Conservation (phyloP, 1,140 invertebrate genomes). For the Drosophila mayri region DNA sequence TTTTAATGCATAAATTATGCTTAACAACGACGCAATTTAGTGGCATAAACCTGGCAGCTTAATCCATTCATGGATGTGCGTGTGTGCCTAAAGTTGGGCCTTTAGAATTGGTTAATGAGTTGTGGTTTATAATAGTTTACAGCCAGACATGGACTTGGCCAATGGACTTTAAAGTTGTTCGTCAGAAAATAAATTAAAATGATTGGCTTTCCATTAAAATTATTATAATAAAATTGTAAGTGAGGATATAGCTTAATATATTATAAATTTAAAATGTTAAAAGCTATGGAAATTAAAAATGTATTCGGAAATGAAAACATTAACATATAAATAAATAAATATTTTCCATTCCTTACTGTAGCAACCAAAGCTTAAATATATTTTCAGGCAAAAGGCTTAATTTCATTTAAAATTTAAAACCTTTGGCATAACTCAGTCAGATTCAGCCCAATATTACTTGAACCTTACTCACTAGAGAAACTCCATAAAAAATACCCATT, state of each 20-base stretch:
- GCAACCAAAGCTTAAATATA: neutral
- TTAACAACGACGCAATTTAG: slow-evolving; percentile 52
- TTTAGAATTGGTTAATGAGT: slow-evolving; percentile 36
- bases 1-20: slow-evolving; percentile 61
- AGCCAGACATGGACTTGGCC: neutral
- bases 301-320: neutral
- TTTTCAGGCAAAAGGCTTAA: neutral
- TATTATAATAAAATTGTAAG: neutral
- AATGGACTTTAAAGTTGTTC: neutral
- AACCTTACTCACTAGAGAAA: slow-evolving; percentile 8
- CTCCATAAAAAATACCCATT: slow-evolving; percentile 10
- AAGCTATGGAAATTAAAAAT: neutral
- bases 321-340: neutral
- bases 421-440: slow-evolving; percentile 6
- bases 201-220: neutral
- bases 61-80: slow-evolving; percentile 15
- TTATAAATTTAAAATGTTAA: no score
- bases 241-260: no score
- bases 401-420: neutral
- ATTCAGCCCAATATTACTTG: neutral
- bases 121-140: slow-evolving; percentile 4
- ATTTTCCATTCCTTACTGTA: no score
- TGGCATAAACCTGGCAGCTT: slow-evolving; percentile 27
- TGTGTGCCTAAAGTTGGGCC: slow-evolving; percentile 28
- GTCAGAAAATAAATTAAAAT: neutral